These are phyloP conservation scores for Mechanitis mazaeus DNA, from an alignment of 2,888 invertebrate species.

Conservation along the genomic window DNA sequence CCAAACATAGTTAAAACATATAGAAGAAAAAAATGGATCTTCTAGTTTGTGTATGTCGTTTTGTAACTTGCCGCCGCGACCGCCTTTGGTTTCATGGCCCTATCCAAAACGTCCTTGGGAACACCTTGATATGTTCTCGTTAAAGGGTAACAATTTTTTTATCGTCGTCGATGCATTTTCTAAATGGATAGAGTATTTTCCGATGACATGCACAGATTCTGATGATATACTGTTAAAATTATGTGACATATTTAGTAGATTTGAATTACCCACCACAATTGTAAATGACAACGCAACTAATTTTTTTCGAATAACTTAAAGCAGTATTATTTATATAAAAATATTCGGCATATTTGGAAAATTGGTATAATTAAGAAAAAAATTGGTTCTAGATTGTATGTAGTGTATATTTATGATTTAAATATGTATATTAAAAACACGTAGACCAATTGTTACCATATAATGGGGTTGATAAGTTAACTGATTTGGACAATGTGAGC, in stretches of 20 bases:
- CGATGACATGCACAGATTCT: slow-evolving; percentile 14
- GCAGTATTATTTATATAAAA: slow-evolving; percentile 18
- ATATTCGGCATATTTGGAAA: slow-evolving; percentile 19
- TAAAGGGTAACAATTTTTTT: slow-evolving; percentile 15
- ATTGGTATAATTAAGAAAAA: not conserved
- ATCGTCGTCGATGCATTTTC: slow-evolving; percentile 18
- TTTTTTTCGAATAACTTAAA: slow-evolving; percentile 20
- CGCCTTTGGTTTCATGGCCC: slow-evolving; percentile 24
- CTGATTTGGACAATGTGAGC: no score
- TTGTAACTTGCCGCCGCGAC: slow-evolving; percentile 18
- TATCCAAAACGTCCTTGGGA: slow-evolving; percentile 16
- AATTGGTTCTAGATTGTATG: not conserved
- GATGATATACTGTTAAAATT: slow-evolving; percentile 16
- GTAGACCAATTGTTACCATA: no score
- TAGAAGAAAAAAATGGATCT: slow-evolving; percentile 23
- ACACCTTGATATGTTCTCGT: slow-evolving; percentile 22
- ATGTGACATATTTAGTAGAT: slow-evolving; percentile 19
- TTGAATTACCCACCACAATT: slow-evolving; percentile 17
- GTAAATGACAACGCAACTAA: slow-evolving; percentile 27
- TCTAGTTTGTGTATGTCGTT: slow-evolving; percentile 17
- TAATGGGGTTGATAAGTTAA: no score
- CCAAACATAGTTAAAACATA: slow-evolving; percentile 19
- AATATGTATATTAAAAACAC: no score
- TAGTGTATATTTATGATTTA: no score
- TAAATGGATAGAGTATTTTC: slow-evolving; percentile 24